phyloP scores from a whole-genome alignment of 2,888 invertebrate genomes.

The Gastrophysa polygoni region DNA sequence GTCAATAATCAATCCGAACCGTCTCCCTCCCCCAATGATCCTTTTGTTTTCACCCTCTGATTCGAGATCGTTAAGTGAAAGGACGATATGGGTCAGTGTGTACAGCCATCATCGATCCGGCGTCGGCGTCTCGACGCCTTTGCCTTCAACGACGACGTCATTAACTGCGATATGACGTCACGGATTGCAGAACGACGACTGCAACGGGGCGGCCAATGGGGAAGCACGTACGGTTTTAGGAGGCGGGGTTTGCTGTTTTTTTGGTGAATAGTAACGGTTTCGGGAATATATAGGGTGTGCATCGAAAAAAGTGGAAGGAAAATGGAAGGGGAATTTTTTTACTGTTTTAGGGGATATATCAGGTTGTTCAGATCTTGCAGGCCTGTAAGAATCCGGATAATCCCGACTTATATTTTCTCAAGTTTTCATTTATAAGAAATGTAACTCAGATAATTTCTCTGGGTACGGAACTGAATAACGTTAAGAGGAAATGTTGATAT shows the following conservation, averaged over 20 bases:
- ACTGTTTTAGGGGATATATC: no score
- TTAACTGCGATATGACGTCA: conserved; percentile 47
- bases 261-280: neutral
- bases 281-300: neutral
- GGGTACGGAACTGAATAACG: no score
- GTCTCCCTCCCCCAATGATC: neutral
- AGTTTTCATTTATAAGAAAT: no score
- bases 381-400: no score
- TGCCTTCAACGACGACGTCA: conserved; percentile 43
- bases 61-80: conserved; percentile 46
- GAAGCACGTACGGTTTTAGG: neutral
- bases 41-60: conserved; percentile 33
- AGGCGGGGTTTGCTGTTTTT: conserved; percentile 21
- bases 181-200: conserved; percentile 20
- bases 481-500: no score
- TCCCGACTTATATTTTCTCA: no score
- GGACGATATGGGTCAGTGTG: conserved; percentile 55
- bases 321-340: no score
- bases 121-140: conserved; percentile 40
- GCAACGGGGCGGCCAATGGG: conserved; percentile 23
- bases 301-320: no score
- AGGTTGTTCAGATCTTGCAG: no score
- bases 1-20: no score
- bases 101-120: conserved; percentile 46
- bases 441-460: no score